Percentiles rank a stretch among this genome's conserved stretches.
phyloP scores from a whole-genome alignment of 2,888 invertebrate species.

The Brassicogethes aeneus region DNA sequence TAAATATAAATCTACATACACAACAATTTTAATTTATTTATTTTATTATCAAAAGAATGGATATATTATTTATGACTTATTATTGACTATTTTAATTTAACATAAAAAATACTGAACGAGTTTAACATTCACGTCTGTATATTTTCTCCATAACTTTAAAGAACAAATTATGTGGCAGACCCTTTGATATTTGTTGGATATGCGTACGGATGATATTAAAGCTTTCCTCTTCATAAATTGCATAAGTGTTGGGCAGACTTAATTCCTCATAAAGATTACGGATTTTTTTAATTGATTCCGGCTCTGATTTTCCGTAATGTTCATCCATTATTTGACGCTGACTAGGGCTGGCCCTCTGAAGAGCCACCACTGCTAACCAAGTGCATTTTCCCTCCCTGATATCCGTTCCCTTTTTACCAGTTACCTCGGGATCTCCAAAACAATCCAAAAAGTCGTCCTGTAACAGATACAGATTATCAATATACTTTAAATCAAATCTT shows the following conservation, averaged over 20 bases:
- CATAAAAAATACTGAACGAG: background rate
- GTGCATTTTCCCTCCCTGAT: conserved; percentile 95
- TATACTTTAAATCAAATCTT: conserved; percentile 4
- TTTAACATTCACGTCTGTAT: conserved; percentile 60
- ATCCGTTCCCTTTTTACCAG: conserved; percentile 86
- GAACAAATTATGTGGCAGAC: conserved; percentile 72
- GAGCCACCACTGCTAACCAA: conserved; percentile 86
- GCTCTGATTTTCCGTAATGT: conserved; percentile 64
- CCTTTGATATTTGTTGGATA: conserved; percentile 75
- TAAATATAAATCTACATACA: too few relatives aligned
- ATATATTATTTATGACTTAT: background rate
- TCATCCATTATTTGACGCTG: conserved; percentile 67
- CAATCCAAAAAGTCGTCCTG: conserved; percentile 86
- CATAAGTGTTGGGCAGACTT: conserved; percentile 65
- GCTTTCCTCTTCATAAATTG: conserved; percentile 74
- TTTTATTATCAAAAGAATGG: too few relatives aligned
- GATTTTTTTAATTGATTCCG: conserved; percentile 56
- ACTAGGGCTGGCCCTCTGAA: conserved; percentile 63
- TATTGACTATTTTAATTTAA: background rate
- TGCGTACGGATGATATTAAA: conserved; percentile 74
- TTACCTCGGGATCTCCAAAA: conserved; percentile 76
- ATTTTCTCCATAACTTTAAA: conserved; percentile 74
- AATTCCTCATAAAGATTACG: conserved; percentile 71
- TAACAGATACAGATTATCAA: conserved; percentile 7
- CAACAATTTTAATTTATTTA: too few relatives aligned